These are phyloP conservation scores for Loxodonta africana DNA, from an alignment of 2,113 vertebrate species.

Conservation along the genomic window DNA sequence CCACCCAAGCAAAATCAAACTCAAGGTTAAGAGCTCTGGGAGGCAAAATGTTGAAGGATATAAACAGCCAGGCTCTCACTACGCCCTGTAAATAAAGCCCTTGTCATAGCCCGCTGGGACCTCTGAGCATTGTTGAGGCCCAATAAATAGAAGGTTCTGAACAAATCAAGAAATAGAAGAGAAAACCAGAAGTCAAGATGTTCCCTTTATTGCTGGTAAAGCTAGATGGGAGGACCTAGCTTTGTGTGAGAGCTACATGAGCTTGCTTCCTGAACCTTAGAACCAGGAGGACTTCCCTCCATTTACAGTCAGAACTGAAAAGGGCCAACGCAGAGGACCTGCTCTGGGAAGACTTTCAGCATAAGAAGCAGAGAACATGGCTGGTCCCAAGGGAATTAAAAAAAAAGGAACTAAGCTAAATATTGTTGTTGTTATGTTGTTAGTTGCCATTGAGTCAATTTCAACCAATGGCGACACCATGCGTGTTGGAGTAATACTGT, in stretches of 20 bases:
- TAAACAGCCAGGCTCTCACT: not conserved
- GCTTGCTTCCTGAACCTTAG: not conserved
- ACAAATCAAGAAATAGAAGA: slow-evolving; percentile 38
- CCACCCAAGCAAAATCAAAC: too few species aligned
- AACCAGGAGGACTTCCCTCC: not conserved
- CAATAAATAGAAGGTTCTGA: not conserved
- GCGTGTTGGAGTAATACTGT: too few species aligned
- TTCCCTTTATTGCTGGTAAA: not conserved
- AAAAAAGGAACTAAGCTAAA: not conserved
- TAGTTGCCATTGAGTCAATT: too few species aligned
- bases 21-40: not conserved
- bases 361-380: not conserved
- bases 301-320: not conserved
- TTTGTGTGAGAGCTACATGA: not conserved
- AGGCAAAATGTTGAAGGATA: not conserved
- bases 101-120: not conserved
- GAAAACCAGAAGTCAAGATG: not conserved
- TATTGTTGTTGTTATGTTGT: too few species aligned
- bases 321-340: not conserved
- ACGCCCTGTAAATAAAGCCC: not conserved
- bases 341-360: too few species aligned
- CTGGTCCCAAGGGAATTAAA: not conserved
- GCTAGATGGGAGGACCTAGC: not conserved
- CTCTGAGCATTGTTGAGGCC: too few species aligned
- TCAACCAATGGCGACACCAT: too few species aligned